Base-by-base conservation (phyloP, 1,140 invertebrate genomes). In the Onthophagus taurus region DNA sequence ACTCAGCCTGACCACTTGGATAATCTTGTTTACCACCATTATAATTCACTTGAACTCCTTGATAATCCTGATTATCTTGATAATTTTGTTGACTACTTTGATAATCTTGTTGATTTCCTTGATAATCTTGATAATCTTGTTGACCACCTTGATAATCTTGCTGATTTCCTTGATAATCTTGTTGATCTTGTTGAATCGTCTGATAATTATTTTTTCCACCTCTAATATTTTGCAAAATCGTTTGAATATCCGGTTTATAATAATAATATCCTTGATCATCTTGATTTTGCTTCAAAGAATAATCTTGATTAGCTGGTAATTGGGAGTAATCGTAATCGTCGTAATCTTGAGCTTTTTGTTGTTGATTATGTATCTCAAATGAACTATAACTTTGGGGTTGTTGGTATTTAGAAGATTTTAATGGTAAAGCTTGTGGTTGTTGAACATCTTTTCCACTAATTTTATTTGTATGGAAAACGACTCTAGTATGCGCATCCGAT, bases 401-500 rank as follows among this genome's bases (percentile, higher is more conserved):
- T 1, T 24, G 17, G 20, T 37, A 19, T 3, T 34, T 16, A 19
- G 20, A 14, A 37, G 5, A 6, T 4, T 37, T 16, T 20, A 37
- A 37, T 11, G 4, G 35, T 7, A 26, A 8, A 12, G 17, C 8
- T n/a, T 41, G 21, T 16, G 13, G 21, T 5, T 41, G 24, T 41
- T 41, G 12, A 16, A 24, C 21, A 9, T 26, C n/a, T 18, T 41
- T 21, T 17, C 38, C 38, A 13, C 24, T 13, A n/a, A n/a, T n/a
- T 6, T 41, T 41, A 19, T 37, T 12, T 8, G 38, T 26, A 30
- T 45, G 36, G 26, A 45, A 47, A 39, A 54, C 41, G 1, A 57
- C 55, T 39, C 38, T 23, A 0, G 55, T 57, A 21, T 57, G 55
- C n/a, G 41, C 37, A n/a, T 45, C 31, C 36, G 48, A 48, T 19